Evolutionary conservation across 2,113 vertebrate genomes (phyloP), one percentile per base, ranked within the genome.

Genomic region (Psittacara wagleri): DNA sequence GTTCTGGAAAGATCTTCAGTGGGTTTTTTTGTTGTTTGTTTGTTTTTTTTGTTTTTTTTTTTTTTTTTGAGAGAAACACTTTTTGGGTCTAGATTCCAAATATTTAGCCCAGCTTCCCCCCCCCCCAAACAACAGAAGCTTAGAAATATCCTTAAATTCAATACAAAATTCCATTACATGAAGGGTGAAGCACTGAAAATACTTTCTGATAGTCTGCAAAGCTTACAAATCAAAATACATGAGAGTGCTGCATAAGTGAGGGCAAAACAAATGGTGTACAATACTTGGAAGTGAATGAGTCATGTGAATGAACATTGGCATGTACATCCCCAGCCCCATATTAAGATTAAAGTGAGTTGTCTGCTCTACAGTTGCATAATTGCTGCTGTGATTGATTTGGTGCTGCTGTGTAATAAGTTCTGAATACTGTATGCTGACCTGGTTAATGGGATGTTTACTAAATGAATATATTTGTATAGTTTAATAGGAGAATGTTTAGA

Each of bases 361-460:
- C 92, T 94, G 80, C 83, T 77, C 57, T 86, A 70, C 72, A 92
- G 70, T 87, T 87, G 88, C 66, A 46, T 94, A 91, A 94, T 95
- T 95, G 90, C 91, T 94, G 86, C 91, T 79, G 86, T 96, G 95
- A 93, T 86, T 92, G 90, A 96, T 95, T 83, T 69, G 92, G 54
- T 92, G 74, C 81, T 70, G 78, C 81, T 96, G 44, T 35, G 41
- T 91, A 96, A 91, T 92, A 94, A 94, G 95, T 73, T 91, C 84
- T 94, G 96, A 94, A 89, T 70, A 69, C 74, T 87, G 77, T 79
- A 80, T 29, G 37, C 86, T 94, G 95, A 89, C 94, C 92, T 94
- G 92, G 88, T 94, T 97, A 96, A 96, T 95, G 86, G 91, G 83
- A 82, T 96, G 84, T 96, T 97, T 97, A 96, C 91, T 94, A 79